These are phyloP conservation scores for Todiramphus chloris DNA, from an alignment of 2,113 vertebrate genomes.

Conservation along the genomic window DNA sequence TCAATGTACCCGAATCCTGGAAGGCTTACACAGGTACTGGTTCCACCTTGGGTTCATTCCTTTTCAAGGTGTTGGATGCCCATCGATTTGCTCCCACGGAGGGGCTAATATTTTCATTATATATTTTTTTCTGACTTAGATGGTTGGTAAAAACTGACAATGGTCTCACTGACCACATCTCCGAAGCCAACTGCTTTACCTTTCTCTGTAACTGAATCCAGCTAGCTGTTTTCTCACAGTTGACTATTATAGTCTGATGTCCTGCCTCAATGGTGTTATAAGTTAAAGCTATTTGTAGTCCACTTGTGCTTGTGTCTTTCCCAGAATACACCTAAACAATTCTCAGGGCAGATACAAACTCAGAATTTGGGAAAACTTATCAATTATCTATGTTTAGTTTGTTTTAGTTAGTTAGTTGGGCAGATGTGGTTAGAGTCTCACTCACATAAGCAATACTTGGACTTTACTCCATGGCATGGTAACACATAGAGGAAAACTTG, in stretches of 20 bases:
- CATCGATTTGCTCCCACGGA: background rate
- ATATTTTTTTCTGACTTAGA: background rate
- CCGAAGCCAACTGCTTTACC: background rate
- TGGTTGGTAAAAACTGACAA: background rate
- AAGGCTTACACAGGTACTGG: rapidly evolving
- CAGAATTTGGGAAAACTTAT: background rate
- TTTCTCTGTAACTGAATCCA: background rate
- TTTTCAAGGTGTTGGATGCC: background rate
- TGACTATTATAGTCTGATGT: background rate
- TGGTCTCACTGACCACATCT: background rate
- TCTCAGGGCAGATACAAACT: background rate
- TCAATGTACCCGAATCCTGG: background rate
- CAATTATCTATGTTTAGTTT: background rate
- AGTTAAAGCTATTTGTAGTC: background rate
- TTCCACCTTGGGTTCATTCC: background rate
- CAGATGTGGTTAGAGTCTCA: background rate
- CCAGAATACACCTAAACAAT: background rate
- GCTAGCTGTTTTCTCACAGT: background rate
- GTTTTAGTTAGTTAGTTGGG: background rate
- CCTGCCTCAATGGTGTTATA: background rate
- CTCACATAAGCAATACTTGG: background rate
- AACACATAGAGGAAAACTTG: background rate
- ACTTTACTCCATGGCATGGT: background rate
- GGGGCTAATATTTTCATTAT: background rate
- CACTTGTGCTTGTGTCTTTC: background rate